These are phyloP conservation scores for Lerema accius DNA, from an alignment of 1,140 invertebrate species.

Conservation along the genomic window DNA sequence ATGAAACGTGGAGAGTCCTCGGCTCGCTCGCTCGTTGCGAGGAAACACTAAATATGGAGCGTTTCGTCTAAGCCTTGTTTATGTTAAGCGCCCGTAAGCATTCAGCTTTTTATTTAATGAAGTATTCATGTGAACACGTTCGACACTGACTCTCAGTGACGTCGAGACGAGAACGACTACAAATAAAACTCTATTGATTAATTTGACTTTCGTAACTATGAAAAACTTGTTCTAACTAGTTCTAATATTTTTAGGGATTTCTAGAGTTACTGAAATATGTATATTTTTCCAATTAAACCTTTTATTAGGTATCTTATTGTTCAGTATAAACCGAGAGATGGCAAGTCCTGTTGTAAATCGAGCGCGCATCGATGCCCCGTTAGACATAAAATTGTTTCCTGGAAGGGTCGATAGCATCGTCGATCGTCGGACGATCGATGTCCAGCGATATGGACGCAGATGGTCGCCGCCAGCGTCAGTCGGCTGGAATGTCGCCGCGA, in stretches of 20 bases:
- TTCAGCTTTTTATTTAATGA: slow-evolving; percentile 9
- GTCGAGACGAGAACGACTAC: background rate
- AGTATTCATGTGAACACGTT: slow-evolving; percentile 6
- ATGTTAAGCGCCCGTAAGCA: slow-evolving; percentile 10
- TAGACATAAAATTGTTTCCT: background rate
- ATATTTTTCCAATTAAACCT: no score
- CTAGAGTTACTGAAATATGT: no score
- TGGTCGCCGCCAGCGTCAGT: background rate
- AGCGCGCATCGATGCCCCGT: no score
- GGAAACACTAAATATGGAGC: background rate
- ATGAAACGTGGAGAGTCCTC: slow-evolving; percentile 8
- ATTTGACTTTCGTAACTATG: no score
- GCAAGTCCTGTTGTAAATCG: no score
- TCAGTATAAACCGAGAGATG: no score
- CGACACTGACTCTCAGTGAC: background rate
- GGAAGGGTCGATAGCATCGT: slow-evolving; percentile 14
- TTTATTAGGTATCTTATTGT: no score
- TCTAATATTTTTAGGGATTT: no score
- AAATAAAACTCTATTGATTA: no score
- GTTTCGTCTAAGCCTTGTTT: slow-evolving; percentile 5
- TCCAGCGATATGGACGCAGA: slow-evolving; percentile 1
- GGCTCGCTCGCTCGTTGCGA: slow-evolving; percentile 9
- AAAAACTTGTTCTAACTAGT: no score
- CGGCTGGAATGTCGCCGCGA: slow-evolving; percentile 25
- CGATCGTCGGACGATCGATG: slow-evolving; percentile 9